Evolutionary conservation across 2,797 vertebrate genomes (phyloP).

Genomic region (Percopsis omiscomaycus): DNA sequence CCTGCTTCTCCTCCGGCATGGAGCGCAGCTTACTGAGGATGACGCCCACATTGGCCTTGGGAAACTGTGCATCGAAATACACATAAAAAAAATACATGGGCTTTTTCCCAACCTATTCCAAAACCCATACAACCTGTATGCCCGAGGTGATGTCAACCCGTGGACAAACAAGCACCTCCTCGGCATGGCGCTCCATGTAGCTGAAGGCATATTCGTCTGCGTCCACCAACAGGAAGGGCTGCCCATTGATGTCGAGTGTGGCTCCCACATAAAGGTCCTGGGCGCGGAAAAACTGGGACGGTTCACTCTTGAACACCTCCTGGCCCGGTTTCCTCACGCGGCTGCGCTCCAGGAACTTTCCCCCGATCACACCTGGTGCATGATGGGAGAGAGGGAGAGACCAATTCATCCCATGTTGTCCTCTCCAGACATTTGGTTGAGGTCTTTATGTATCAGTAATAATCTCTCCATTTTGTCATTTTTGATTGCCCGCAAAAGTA

Average conservation of each 20-base stretch:
- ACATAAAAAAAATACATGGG: background rate
- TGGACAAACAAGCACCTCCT: slow-evolving; percentile 76
- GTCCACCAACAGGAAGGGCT: slow-evolving; percentile 81
- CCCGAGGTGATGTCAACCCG: no score
- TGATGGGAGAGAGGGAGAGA: background rate
- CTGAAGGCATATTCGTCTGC: slow-evolving; percentile 88
- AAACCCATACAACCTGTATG: no score
- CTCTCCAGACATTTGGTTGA: no score
- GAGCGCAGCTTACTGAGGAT: slow-evolving; percentile 84
- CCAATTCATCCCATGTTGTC: background rate
- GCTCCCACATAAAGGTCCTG: slow-evolving; percentile 87
- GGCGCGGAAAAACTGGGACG: slow-evolving; percentile 80
- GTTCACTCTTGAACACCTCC: slow-evolving; percentile 85
- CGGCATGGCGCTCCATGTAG: slow-evolving; percentile 88
- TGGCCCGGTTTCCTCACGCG: slow-evolving; percentile 88
- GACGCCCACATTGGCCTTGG: slow-evolving; percentile 72
- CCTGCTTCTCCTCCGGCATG: slow-evolving; percentile 67
- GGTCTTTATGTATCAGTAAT: no score
- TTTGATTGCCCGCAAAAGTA: no score
- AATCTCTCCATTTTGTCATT: no score
- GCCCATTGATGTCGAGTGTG: slow-evolving; percentile 78
- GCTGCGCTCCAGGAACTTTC: slow-evolving; percentile 85
- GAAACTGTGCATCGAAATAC: slow-evolving; percentile 73
- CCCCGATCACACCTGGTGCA: slow-evolving; percentile 79
- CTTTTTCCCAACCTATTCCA: no score